phyloP scores from a whole-genome alignment of 2,113 vertebrate species.

The Misgurnus anguillicaudatus region DNA sequence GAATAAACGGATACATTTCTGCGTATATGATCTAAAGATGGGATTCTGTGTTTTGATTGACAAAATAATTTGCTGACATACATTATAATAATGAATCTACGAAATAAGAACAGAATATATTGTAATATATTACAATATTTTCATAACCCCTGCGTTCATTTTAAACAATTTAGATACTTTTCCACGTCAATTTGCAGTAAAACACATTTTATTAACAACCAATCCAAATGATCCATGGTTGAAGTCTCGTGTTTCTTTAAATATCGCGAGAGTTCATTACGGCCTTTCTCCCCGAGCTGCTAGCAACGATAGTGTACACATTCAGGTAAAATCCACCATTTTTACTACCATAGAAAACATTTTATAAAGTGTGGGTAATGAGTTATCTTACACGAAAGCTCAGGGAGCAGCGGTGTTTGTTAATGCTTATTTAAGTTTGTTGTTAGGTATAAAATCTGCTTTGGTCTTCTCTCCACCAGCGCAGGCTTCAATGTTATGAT shows the following conservation, averaged over 20 bases:
- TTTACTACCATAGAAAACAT: neutral
- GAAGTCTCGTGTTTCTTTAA: constrained; percentile 37
- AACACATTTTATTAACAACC: neutral
- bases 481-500: constrained; percentile 56
- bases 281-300: constrained; percentile 53
- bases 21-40: neutral
- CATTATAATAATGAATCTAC: too few species aligned
- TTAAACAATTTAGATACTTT: too few species aligned
- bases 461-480: neutral
- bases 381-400: neutral
- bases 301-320: constrained; percentile 28
- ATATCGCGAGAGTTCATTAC: constrained; percentile 38
- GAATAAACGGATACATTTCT: neutral
- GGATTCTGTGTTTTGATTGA: neutral
- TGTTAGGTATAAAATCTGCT: neutral
- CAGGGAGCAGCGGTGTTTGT: neutral
- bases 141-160: too few species aligned
- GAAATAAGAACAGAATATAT: too few species aligned
- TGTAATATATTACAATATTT: too few species aligned
- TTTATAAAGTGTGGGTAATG: neutral
- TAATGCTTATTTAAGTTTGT: neutral
- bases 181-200: too few species aligned
- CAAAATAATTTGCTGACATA: too few species aligned
- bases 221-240: neutral
- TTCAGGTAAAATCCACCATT: constrained; percentile 29